phyloP scores from a whole-genome alignment of 2,113 vertebrate species.

The Saguinus midas region DNA sequence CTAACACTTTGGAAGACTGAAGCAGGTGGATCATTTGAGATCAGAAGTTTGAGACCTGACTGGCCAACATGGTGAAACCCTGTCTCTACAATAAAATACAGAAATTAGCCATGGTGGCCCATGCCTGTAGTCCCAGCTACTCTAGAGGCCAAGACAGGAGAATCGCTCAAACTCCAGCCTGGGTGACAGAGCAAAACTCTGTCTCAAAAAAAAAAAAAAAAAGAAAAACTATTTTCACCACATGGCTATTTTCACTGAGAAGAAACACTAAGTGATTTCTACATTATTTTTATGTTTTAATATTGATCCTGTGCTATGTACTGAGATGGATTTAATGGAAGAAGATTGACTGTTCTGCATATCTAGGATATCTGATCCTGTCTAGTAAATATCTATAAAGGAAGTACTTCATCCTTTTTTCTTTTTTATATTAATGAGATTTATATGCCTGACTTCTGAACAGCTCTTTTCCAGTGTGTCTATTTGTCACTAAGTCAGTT shows the following conservation, averaged over 20 bases:
- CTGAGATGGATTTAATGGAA: constrained; percentile 55
- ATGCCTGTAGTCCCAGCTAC: too few species aligned
- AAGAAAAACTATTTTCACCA: neutral
- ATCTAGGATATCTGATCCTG: constrained; percentile 39
- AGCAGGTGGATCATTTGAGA: too few species aligned
- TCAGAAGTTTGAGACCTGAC: too few species aligned
- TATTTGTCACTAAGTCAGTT: constrained; percentile 55
- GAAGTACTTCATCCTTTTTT: constrained; percentile 20
- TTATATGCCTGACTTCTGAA: constrained; percentile 59
- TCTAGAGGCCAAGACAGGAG: too few species aligned
- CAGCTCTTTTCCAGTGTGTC: constrained; percentile 1
- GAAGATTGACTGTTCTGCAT: constrained; percentile 42
- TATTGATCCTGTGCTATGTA: constrained; percentile 41
- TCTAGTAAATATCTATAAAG: constrained; percentile 63
- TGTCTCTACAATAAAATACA: too few species aligned
- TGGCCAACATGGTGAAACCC: too few species aligned
- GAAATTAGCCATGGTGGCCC: too few species aligned
- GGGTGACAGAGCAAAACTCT: too few species aligned
- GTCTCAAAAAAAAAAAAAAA: too few species aligned
- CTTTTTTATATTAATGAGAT: constrained; percentile 41
- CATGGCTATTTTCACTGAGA: constrained; percentile 20
- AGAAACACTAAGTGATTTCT: neutral
- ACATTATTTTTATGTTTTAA: constrained; percentile 42
- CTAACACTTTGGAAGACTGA: too few species aligned
- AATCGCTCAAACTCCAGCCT: too few species aligned